Conservation (phyloP, 2,888 invertebrate species). For the Rhagophthalmus giganteus region DNA sequence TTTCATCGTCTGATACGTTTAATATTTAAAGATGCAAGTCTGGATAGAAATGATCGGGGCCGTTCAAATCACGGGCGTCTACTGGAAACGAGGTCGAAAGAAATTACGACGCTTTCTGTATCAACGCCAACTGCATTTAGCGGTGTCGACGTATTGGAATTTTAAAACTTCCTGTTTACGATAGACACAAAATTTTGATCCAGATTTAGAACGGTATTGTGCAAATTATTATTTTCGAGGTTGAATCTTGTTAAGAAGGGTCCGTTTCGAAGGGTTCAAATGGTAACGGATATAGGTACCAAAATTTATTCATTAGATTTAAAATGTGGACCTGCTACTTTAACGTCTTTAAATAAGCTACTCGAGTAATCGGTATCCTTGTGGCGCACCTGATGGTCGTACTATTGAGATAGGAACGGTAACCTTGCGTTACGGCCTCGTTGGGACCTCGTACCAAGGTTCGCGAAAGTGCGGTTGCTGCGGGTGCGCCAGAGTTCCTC, state of each 20-base stretch:
- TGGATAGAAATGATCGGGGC: neutral
- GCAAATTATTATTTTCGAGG: too few relatives aligned
- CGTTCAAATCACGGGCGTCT: constrained; percentile 18
- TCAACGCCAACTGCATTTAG: constrained; percentile 1
- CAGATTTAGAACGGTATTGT: too few relatives aligned
- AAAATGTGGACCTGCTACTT: too few relatives aligned
- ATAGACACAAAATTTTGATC: too few relatives aligned
- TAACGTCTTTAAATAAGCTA: constrained; percentile 12
- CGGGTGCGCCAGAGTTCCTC: constrained; percentile 28
- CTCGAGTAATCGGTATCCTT: constrained; percentile 34
- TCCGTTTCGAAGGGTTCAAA: too few relatives aligned
- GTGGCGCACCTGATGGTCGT: constrained; percentile 35
- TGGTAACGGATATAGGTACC: too few relatives aligned
- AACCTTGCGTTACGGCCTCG: constrained; percentile 53
- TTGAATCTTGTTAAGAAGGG: too few relatives aligned
- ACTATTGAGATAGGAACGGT: constrained; percentile 46
- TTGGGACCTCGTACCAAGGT: constrained; percentile 51
- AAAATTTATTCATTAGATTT: too few relatives aligned
- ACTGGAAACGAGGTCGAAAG: neutral
- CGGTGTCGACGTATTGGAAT: too few relatives aligned
- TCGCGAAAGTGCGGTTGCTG: constrained; percentile 44
- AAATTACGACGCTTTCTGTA: neutral
- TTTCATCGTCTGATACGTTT: neutral
- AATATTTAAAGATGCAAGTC: too few relatives aligned
- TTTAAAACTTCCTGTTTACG: too few relatives aligned